Evolutionary conservation across 2,888 invertebrate species (phyloP).

Genomic region (Pseudococcus viburni): DNA sequence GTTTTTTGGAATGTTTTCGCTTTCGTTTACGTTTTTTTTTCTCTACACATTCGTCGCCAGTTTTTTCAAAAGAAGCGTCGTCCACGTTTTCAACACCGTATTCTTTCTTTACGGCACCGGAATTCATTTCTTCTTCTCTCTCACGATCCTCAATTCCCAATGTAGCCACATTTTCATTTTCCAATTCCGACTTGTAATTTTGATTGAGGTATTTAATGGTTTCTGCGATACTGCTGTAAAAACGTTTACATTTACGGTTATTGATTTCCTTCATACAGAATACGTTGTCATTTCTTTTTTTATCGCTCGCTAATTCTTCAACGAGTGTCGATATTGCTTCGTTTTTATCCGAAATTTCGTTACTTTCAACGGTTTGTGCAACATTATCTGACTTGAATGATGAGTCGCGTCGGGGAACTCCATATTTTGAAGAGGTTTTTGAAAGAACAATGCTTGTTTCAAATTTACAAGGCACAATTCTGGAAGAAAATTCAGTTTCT

Average conservation of each 20-base stretch:
- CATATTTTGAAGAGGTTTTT: neutral
- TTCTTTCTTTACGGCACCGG: neutral
- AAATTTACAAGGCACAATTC: neutral
- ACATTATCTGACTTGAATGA: neutral
- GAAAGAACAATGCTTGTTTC: neutral
- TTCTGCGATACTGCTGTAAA: conserved; percentile 7
- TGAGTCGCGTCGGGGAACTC: neutral
- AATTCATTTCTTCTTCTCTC: neutral
- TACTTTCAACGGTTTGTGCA: neutral
- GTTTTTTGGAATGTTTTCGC: conserved; percentile 56
- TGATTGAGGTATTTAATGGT: neutral
- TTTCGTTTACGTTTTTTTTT: conserved; percentile 55
- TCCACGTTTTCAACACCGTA: neutral
- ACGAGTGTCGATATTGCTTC: neutral
- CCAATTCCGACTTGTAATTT: neutral
- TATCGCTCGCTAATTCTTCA: neutral
- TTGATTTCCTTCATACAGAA: neutral
- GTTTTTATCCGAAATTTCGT: neutral
- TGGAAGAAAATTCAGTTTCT: neutral
- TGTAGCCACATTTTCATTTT: neutral
- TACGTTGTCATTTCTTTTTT: neutral
- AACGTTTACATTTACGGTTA: neutral
- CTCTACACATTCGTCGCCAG: neutral
- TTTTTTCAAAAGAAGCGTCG: neutral
- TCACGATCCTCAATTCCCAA: neutral